Base-by-base conservation (phyloP, 2,888 invertebrate species). In the Caprella mutica region DNA sequence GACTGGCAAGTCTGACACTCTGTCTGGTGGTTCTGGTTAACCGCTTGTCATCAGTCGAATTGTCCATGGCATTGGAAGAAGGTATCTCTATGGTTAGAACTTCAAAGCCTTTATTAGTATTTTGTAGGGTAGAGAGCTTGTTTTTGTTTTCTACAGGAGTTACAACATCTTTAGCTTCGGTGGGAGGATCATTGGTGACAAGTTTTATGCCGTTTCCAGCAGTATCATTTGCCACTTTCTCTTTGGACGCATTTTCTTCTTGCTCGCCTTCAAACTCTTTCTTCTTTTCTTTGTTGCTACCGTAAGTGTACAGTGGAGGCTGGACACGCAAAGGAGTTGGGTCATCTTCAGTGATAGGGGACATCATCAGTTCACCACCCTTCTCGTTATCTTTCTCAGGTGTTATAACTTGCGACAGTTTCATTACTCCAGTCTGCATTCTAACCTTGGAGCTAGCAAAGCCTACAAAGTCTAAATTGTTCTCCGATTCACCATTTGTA, bases 71-170 rank as follows among this genome's bases (percentile, higher is more conserved):
- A 30, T 46, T 55, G 30, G 29, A 30, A 23, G 78, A 76, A 4
- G 89, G 89, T 67, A 89, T 89, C 71, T 89, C 89, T 67, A 89
- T 89, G 2, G 87, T 77, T 67, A 89, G 77, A 70, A 88, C 87
- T 69, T 86, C 85, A 40, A 86, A 74, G 58, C 75, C 74, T 8
- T 71, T 23, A 68, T 67, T 56, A 66, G 66, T 65, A 46, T 35
- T 21, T 56, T 56, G 51, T 52, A 53, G n/a, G 56, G 51, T 30
- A 9, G 55, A n/a, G n/a, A n/a, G 12, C 21, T 44, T 33, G 33
- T 30, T 26, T 23, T 44, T 33, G 17, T 51, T 35, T 9, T 24
- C 14, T n/a, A 44, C 33, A 24, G 23, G 17, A 14, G 30, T 30
- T 14, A 17, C 6, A 1, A 27, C 30, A 17, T 40, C 33, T 12